These are phyloP conservation scores for Drosophila setosimentum DNA, from an alignment of 2,888 invertebrate genomes.

Conservation along the genomic window DNA sequence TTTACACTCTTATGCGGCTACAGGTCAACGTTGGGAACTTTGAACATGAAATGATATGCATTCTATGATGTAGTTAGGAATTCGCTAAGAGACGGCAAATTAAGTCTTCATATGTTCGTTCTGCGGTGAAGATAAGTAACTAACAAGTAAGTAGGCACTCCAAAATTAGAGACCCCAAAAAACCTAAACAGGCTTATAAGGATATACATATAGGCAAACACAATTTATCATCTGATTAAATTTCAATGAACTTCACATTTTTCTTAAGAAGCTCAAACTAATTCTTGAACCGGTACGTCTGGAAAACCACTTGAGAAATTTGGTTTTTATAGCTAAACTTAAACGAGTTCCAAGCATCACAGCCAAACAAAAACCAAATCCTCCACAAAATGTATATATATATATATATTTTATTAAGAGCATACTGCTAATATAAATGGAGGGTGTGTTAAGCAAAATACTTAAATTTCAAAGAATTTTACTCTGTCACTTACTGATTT, in stretches of 20 bases:
- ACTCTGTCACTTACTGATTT: neutral
- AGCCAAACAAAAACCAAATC: neutral
- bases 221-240: neutral
- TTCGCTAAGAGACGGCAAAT: neutral
- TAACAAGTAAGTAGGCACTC: neutral
- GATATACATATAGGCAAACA: neutral
- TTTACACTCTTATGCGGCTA: neutral
- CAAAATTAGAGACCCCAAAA: neutral
- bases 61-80: neutral
- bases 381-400: neutral
- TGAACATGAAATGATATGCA: neutral
- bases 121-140: neutral
- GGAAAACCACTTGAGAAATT: neutral
- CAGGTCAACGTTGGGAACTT: neutral
- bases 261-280: neutral
- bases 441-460: no score
- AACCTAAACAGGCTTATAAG: neutral
- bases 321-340: neutral
- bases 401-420: neutral
- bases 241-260: neutral
- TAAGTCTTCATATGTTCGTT: neutral
- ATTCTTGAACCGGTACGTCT: neutral
- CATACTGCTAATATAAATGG: no score
- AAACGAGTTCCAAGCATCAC: neutral
- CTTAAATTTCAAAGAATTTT: neutral